phyloP scores from a whole-genome alignment of 2,113 vertebrate species.

The Hippocampus guttulatus region DNA sequence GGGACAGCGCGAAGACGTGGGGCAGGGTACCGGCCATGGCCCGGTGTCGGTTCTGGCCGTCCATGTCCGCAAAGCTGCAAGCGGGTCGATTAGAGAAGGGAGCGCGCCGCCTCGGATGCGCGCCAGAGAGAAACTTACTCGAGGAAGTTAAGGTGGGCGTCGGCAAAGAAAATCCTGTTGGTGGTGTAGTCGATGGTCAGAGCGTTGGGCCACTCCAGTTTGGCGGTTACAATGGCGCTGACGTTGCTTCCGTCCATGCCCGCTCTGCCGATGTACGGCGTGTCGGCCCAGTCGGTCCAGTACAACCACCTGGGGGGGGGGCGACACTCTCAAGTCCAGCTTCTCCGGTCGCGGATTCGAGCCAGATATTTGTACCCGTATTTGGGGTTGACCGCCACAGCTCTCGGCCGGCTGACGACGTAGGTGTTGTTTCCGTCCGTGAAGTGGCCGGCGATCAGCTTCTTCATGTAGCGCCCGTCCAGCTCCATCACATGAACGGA shows the following conservation, averaged over 20 bases:
- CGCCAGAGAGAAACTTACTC: slow-evolving; percentile 50
- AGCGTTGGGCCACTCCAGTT: slow-evolving; percentile 68
- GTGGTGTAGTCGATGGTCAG: slow-evolving; percentile 71
- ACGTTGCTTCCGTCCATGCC: slow-evolving; percentile 66
- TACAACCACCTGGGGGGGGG: slow-evolving; percentile 60
- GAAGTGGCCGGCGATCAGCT: slow-evolving; percentile 53
- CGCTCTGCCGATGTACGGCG: slow-evolving; percentile 62
- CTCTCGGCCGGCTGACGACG: slow-evolving; percentile 53
- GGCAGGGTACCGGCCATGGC: slow-evolving; percentile 62
- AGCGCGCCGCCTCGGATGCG: neutral
- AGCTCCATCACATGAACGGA: slow-evolving; percentile 68
- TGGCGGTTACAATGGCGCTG: slow-evolving; percentile 63
- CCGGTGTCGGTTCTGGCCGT: slow-evolving; percentile 65
- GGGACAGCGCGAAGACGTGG: slow-evolving; percentile 59
- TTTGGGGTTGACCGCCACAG: slow-evolving; percentile 68
- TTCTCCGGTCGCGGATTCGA: neutral
- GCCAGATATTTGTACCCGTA: slow-evolving; percentile 50
- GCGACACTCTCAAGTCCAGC: neutral
- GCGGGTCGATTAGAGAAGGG: neutral
- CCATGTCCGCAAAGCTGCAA: slow-evolving; percentile 67
- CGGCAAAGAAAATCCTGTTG: slow-evolving; percentile 71
- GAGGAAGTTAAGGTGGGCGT: slow-evolving; percentile 67
- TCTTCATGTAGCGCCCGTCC: slow-evolving; percentile 65
- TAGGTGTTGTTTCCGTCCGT: slow-evolving; percentile 54
- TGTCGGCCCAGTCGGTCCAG: slow-evolving; percentile 68